Evolutionary conservation across 2,113 vertebrate species (phyloP).

Genomic region (Stictonetta naevosa): DNA sequence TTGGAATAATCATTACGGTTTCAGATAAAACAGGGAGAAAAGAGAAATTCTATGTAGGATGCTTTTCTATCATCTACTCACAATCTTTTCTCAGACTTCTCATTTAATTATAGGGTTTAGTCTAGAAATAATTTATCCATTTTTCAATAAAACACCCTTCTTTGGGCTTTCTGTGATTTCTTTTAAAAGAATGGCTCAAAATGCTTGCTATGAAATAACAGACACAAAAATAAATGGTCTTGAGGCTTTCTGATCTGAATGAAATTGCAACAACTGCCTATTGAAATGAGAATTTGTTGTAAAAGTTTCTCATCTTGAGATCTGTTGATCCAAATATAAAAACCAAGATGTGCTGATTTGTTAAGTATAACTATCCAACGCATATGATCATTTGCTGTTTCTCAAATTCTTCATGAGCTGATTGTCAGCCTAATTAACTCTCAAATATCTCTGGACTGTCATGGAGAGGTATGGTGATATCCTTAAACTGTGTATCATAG

Average conservation of each 20-base stretch:
- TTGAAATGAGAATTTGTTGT: background rate
- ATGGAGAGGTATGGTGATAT: background rate
- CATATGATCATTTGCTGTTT: background rate
- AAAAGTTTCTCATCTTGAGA: background rate
- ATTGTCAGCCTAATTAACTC: background rate
- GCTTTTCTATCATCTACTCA: background rate
- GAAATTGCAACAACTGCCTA: background rate
- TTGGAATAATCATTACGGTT: background rate
- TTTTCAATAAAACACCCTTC: background rate
- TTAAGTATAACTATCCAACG: background rate
- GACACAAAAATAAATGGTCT: background rate
- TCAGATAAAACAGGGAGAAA: background rate
- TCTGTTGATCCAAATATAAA: background rate
- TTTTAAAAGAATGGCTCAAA: background rate
- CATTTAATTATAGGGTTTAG: background rate
- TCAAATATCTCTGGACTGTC: background rate
- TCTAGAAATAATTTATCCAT: background rate
- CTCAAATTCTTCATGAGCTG: background rate
- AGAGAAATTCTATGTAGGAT: background rate
- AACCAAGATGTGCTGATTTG: background rate
- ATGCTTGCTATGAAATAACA: background rate
- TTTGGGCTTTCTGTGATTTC: background rate
- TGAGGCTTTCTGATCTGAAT: background rate
- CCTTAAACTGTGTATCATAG: background rate
- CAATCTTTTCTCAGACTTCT: background rate